Evolutionary conservation across 2,888 invertebrate genomes (phyloP).

Genomic region (Rhingia campestris): DNA sequence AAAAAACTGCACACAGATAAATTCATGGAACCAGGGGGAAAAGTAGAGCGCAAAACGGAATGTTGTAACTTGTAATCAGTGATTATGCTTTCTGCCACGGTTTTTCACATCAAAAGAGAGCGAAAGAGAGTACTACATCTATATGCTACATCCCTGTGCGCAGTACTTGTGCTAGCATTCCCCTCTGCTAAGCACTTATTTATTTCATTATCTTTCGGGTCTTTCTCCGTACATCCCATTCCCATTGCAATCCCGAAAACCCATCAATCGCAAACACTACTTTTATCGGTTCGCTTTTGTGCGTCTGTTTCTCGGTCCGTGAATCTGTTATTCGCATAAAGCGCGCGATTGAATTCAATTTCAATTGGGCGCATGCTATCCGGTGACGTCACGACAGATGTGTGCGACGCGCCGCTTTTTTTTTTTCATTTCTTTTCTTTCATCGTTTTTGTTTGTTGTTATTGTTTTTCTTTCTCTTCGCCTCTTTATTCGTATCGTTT

Average conservation of each 20-base stretch:
- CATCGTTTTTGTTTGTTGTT: neutral
- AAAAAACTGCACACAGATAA: slow-evolving; percentile 5
- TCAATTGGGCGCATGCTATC: slow-evolving; percentile 67
- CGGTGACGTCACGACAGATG: slow-evolving; percentile 68
- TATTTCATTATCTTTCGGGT: slow-evolving; percentile 54
- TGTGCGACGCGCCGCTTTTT: slow-evolving; percentile 38
- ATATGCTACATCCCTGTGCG: slow-evolving; percentile 12
- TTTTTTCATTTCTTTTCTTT: neutral
- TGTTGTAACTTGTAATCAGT: slow-evolving; percentile 41
- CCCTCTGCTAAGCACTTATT: slow-evolving; percentile 32
- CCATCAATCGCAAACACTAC: neutral
- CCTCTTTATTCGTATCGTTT: slow-evolving; percentile 16
- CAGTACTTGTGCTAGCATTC: slow-evolving; percentile 29
- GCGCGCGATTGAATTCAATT: slow-evolving; percentile 55
- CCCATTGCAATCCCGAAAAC: neutral
- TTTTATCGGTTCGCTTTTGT: slow-evolving; percentile 1
- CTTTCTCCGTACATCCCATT: slow-evolving; percentile 9
- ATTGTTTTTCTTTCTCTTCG: slow-evolving; percentile 6
- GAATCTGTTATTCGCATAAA: slow-evolving; percentile 34
- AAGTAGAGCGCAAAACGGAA: slow-evolving; percentile 55
- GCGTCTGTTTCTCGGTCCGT: neutral
- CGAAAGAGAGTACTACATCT: neutral
- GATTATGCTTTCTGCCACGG: slow-evolving; percentile 41
- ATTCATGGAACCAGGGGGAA: slow-evolving; percentile 22
- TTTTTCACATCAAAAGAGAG: slow-evolving; percentile 1